Evolutionary conservation across 2,797 vertebrate species (phyloP), one percentile per base, ranked within the genome.

Genomic region (Lates japonicus): DNA sequence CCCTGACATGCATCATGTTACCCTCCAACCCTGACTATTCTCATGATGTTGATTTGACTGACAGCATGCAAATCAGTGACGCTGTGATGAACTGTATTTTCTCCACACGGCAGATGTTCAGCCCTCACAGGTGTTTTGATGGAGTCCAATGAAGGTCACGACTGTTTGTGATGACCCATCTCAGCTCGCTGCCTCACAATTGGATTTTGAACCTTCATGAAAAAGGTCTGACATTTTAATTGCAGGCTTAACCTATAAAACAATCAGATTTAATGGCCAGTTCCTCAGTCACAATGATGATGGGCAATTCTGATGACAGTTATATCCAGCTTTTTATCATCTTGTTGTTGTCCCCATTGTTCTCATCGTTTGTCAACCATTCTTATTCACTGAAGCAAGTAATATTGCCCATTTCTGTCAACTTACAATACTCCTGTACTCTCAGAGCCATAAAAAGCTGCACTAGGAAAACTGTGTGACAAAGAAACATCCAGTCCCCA

Each of bases 41-140:
- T 59, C 22, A 22, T 14, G 6, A 54, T 5, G 22, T 20, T 5
- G 17, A 31, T 82, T 49, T 80, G 70, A 83, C 31, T 70, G 79
- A 65, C 75, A 73, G 59, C 49, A 42, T 74, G 62, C 71, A 64
- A 64, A 73, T 74, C 64, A 19, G 42, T 46, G 55, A 48, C 16
- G 1, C 14, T 7, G 20, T 11, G 8, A 20, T 20, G 22, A 44
- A 16, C 11, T 12, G n/a, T n/a, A 0, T 44, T 49, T 37, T n/a
- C 33, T 65, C 57, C 66, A 48, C 62, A 0, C 39, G 20, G 57
- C 74, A 74, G 66, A 58, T 29, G 75, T 35, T 33, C 1, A 5
- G 14, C 20, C 41, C 54, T 66, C 62, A 5, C 62, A 49, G 67
- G 35, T 6, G 2, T 17, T 48, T 16, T 1, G 19, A 22, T 0